Evolutionary conservation across 2,113 vertebrate genomes (phyloP), one percentile per base, ranked within the genome.

Genomic region (Malurus elegans): DNA sequence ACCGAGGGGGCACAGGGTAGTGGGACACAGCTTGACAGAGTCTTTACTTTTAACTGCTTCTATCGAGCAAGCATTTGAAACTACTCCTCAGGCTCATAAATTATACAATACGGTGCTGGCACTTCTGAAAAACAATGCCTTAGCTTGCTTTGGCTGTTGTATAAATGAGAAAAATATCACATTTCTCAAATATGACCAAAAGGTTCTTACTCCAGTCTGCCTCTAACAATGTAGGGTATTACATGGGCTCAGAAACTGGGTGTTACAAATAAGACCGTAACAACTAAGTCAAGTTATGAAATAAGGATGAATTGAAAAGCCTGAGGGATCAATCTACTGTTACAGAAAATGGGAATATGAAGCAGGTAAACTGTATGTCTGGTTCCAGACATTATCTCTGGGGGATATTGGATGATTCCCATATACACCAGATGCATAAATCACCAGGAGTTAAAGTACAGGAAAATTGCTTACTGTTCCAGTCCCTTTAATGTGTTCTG

Each of bases 291-390:
- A n/a, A n/a, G n/a, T n/a, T n/a, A n/a, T n/a, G n/a, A n/a, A n/a
- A n/a, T n/a, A n/a, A n/a, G n/a, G n/a, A n/a, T 6, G 1, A 34
- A 40, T 0, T 73, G 74, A 92, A 93, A 65, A 72, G 44, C 61
- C 40, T 11, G 26, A 72, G 36, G 79, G 72, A 93, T 54, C 64
- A 90, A 54, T 51, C 45, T 47, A 40, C 64, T 56, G 57, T 88
- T 82, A 83, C 34, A 80, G 88, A 97, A 93, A 97, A 66, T 88
- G 60, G 94, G 93, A 98, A 71, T 82, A 97, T 16, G 95, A 98
- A 86, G 96, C 90, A 65, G 91, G 91, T 73, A 93, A 85, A 94
- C 90, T 97, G 11, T 90, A 95, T 82, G 58, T 45, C 71, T 97
- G 86, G 91, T 94, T 93, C 48, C 94, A 95, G 79, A 62, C 86